Evolutionary conservation across 2,113 vertebrate species (phyloP), one percentile per base, ranked within the genome.

Genomic region (Corynorhinus townsendii): DNA sequence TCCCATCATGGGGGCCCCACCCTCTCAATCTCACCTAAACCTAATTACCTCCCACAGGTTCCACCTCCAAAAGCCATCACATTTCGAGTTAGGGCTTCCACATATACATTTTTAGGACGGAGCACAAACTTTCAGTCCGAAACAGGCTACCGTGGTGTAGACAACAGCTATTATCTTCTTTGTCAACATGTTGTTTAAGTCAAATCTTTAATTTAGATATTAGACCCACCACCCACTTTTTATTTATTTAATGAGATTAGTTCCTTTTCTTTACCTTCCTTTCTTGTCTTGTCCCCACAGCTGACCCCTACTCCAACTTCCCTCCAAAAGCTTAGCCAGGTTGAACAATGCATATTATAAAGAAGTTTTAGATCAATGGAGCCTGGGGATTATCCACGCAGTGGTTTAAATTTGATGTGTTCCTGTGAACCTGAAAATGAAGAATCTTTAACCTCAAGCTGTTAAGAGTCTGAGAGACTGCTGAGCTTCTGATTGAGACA

Each of bases 361-460:
- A 64, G 35, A 56, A 56, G 5, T 90, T 96, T 94, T 76, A 86
- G 83, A 85, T 92, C 84, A 72, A 22, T 85, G 77, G 73, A 84
- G 62, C 56, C 91, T 71, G 16, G 38, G 89, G 75, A 85, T 96
- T 95, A 90, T 92, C 68, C 14, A 90, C 54, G 54, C 77, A 73
- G 19, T 43, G 30, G 12, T 56, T 95, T 88, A 90, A 90, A 97
- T 89, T 49, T 77, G 82, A 90, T 96, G 73, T 89, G 90, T 95
- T 89, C 86, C 86, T 95, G 82, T 90, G 88, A 95, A 95, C 90
- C 88, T 92, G 96, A 96, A 96, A 96, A 96, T 96, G 97, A 95
- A 88, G 92, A 95, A 86, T 92, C 64, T 90, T 95, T 95, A 88
- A 91, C 79, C 49, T 96, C 92, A 96, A 92, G 82, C 95, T 96